Evolutionary conservation across 2,888 invertebrate genomes (phyloP).

Genomic region (Leptarthrus brevirostris): DNA sequence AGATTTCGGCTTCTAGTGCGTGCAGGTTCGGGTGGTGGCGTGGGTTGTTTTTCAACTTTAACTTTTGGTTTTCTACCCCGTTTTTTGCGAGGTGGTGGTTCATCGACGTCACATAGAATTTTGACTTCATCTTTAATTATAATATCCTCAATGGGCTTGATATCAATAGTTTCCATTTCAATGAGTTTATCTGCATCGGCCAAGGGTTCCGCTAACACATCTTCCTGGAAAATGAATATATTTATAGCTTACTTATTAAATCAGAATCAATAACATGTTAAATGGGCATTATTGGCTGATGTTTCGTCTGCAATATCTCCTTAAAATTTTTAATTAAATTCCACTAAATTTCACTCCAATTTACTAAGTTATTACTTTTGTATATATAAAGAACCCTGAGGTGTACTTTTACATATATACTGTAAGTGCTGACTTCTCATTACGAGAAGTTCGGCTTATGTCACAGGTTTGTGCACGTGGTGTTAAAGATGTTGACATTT

Average conservation of each 20-base stretch:
- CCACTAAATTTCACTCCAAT: no score
- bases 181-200: conserved; percentile 31
- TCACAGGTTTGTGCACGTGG: no score
- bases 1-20: conserved; percentile 41
- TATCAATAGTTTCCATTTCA: conserved; percentile 22
- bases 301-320: no score
- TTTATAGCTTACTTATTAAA: neutral
- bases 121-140: neutral
- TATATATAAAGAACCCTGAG: no score
- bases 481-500: no score
- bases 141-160: conserved; percentile 27
- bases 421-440: no score
- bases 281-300: no score
- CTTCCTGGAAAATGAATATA: conserved; percentile 22
- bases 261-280: no score
- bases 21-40: conserved; percentile 7
- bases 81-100: neutral
- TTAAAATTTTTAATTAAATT: no score
- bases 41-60: conserved; percentile 6
- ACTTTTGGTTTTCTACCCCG: conserved; percentile 9
- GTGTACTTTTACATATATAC: no score
- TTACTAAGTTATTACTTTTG: no score
- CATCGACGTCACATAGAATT: neutral
- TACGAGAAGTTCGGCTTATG: no score
- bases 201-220: conserved; percentile 29